These are phyloP conservation scores for Eptesicus fuscus DNA, from an alignment of 2,113 vertebrate genomes.

Conservation along the genomic window DNA sequence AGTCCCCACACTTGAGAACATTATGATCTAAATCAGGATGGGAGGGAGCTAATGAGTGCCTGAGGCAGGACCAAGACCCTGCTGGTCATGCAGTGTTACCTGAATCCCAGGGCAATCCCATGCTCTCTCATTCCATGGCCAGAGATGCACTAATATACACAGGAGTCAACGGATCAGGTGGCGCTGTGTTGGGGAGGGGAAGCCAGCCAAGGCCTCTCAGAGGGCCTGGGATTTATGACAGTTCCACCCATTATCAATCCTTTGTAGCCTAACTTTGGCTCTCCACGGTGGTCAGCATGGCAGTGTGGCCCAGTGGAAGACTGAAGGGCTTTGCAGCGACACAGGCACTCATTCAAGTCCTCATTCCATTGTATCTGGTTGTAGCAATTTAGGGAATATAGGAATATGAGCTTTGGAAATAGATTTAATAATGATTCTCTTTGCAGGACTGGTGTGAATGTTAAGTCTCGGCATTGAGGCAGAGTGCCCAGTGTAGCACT, in stretches of 20 bases:
- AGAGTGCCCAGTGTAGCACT: background rate
- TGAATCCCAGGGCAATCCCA: background rate
- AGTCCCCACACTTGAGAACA: background rate
- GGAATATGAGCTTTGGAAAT: background rate
- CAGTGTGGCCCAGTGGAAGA: background rate
- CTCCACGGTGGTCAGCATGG: background rate
- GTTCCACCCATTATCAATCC: too few relatives aligned
- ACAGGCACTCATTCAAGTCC: fast-evolving
- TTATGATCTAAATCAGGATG: background rate
- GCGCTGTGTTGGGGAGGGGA: background rate
- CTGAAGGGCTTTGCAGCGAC: background rate
- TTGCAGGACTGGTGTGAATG: background rate
- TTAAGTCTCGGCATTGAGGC: background rate
- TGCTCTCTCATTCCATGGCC: background rate
- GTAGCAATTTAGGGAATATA: too few relatives aligned
- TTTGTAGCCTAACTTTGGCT: background rate
- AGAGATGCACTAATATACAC: too few relatives aligned
- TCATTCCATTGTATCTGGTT: background rate
- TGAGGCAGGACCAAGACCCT: background rate
- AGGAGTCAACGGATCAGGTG: fast-evolving
- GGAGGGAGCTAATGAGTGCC: background rate
- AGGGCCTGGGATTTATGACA: background rate
- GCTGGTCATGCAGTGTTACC: background rate
- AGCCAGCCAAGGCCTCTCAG: background rate
- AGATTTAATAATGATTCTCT: background rate